Base-by-base conservation (phyloP, 2,797 vertebrate species). In the Echeneis naucrates region DNA sequence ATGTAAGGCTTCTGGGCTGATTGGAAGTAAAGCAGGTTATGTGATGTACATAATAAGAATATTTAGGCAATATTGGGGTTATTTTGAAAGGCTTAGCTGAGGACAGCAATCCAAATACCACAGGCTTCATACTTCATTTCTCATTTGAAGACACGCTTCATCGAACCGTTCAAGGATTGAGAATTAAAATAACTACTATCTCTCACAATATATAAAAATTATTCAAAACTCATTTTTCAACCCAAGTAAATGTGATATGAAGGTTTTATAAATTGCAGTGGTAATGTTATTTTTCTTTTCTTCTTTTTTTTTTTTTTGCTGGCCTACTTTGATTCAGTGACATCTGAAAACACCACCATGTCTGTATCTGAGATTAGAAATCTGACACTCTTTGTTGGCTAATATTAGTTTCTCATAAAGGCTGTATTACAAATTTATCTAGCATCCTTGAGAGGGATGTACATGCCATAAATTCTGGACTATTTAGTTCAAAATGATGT, bases 21-120 rank as follows among this genome's bases (percentile, higher is more conserved):
- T 93, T 95, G 89, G 72, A 90, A 90, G 92, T 75, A 93, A 90
- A 88, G 86, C 70, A 91, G 89, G 89, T 90, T 93, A 89, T 78
- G 77, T 83, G 77, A 76, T 87, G 84, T 66, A 78, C 79, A 86
- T 92, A 82, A 90, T 76, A 78, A 85, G 84, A 91, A 91, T 92
- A 91, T 94, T 91, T 84, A 68, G 75, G 79, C 88, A 92, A 90
- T 93, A 89, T 90, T 92, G 87, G 88, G 81, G 74, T 90, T 88
- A 92, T 92, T 92, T 90, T 91, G 80, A 89, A 85, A 83, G 80
- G 85, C 81, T 91, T 87, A 89, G 79, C 52, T 48, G 58, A 71
- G 13, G 59, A 83, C 71, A 61, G 52, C 32, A 75, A 62, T 63
- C 48, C 32, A 67, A 78, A 68, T 82, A 64, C 23, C 35, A 17